Evolutionary conservation across 2,113 vertebrate species (phyloP), one percentile per base, ranked within the genome.

Genomic region (Microcebus tavaratra): DNA sequence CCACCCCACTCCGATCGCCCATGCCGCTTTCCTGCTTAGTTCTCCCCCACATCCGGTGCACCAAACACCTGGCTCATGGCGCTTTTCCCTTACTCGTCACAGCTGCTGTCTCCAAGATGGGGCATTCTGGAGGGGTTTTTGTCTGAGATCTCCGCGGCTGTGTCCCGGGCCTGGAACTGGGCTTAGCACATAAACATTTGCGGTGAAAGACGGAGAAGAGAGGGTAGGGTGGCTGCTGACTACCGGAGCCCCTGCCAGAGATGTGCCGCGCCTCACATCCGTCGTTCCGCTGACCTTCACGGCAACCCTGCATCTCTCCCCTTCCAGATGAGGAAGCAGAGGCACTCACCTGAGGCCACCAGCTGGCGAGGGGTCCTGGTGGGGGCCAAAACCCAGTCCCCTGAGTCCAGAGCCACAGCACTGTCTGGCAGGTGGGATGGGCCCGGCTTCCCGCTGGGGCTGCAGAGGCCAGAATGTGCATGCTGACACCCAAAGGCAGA

Each of bases 161-260:
- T 5, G 45, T 15, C 50, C 27, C 42, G 21, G 12, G 36, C 48
- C 75, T 15, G 61, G 68, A 50, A 65, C 48, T 13, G 50, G 23
- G 75, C 50, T 67, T 48, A 29, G 48, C 14, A 50, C 25, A 17
- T 55, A 13, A 17, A 25, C 50, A 17, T 15, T 13, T 39, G 31
- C 18, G 3, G 42, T 48, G 15, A 15, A 6, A 23, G 70, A 39
- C 18, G 27, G 36, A 42, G 34, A 15, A 53, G 36, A 4, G 2
- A 1, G 20, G 18, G 2, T 11, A 1, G 20, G 18, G 2, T 11
- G 50, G 8, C 23, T 2, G 3, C 25, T 34, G 61, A 63, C 23
- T 20, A 3, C 4, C 8, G 55, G n/a, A 11, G 1, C 23, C 1
- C 1, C 8, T 1, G 8, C 27, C 23, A 0, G 45, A 10, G 2